Evolutionary conservation across 2,113 vertebrate genomes (phyloP), one percentile per base, ranked within the genome.

Genomic region (Erinaceus europaeus): DNA sequence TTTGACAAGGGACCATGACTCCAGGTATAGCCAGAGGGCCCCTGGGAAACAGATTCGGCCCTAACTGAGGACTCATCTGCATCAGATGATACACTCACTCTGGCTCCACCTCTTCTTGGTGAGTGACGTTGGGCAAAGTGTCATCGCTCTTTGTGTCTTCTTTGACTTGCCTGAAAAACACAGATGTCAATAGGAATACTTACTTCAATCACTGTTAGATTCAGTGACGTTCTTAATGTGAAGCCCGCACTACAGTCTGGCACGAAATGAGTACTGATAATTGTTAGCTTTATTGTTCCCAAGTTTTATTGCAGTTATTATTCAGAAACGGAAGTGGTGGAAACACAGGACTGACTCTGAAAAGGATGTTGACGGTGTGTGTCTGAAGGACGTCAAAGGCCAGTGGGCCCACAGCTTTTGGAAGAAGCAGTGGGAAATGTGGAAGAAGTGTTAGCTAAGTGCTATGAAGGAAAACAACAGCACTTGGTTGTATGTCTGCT

Each of bases 331-430:
- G 84, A 69, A 21, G n/a, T 50, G n/a, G 52, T 62, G 5, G 15
- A 23, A 61, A 86, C 77, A 79, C 52, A 44, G 38, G 34, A 69
- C 68, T 67, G 29, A 46, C 29, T 85, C 76, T 87, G 68, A 83
- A 93, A 88, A 90, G 52, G 12, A 75, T 81, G 44, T 61, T 44
- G 32, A 27, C 59, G 71, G 65, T 34, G 5, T 86, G 44, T 84
- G 93, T 95, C 92, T 73, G 94, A 96, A 87, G 77, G 71, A 90
- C 94, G 93, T 93, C 84, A 96, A 92, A 92, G 91, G 77, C 61
- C 92, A 93, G 88, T 88, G 89, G 95, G 85, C 81, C 94, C 89
- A 90, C 83, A 93, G 92, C 91, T 93, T 93, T 90, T 93, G 64
- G 93, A 87, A 90, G 14, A 65, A 53, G 46, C 53, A 91, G 86